These are phyloP conservation scores for Tetranychus cinnabarinus DNA, from an alignment of 1,140 invertebrate genomes.

Conservation along the genomic window DNA sequence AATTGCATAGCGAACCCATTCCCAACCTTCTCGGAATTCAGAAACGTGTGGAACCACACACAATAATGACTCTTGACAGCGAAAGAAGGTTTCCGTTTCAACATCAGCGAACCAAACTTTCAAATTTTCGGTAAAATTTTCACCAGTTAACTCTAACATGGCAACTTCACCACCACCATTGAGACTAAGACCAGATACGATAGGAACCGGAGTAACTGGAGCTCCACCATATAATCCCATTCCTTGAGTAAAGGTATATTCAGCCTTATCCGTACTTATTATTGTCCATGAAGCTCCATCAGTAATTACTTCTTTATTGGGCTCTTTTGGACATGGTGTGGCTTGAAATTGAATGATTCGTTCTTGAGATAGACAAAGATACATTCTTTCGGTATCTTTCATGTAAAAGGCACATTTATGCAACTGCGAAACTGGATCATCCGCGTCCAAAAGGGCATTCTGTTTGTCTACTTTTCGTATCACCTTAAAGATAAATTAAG, in stretches of 20 bases:
- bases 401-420: constrained; percentile 99
- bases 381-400: constrained; percentile 98
- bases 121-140: constrained; percentile 83
- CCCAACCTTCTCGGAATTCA: constrained; percentile 79
- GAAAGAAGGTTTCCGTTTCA: constrained; percentile 85
- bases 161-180: constrained; percentile 94
- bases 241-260: constrained; percentile 97
- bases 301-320: constrained; percentile 98
- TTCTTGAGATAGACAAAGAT: constrained; percentile 91
- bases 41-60: constrained; percentile 94
- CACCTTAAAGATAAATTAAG: constrained; percentile 24
- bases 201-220: constrained; percentile 57
- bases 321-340: constrained; percentile 87
- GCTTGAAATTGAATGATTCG: constrained; percentile 98
- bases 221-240: constrained; percentile 78
- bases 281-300: constrained; percentile 99
- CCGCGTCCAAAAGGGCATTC: constrained; percentile 86
- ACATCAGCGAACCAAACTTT: constrained; percentile 97
- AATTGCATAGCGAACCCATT: constrained; percentile 67
- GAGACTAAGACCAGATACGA: constrained; percentile 23
- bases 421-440: constrained; percentile 85
- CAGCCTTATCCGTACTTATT: constrained; percentile 96
- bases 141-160: constrained; percentile 90
- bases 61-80: constrained; percentile 73
- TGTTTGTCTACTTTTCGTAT: constrained; percentile 96